These are phyloP conservation scores for Gopherus evgoodei DNA, from an alignment of 2,113 vertebrate genomes.

Conservation along the genomic window DNA sequence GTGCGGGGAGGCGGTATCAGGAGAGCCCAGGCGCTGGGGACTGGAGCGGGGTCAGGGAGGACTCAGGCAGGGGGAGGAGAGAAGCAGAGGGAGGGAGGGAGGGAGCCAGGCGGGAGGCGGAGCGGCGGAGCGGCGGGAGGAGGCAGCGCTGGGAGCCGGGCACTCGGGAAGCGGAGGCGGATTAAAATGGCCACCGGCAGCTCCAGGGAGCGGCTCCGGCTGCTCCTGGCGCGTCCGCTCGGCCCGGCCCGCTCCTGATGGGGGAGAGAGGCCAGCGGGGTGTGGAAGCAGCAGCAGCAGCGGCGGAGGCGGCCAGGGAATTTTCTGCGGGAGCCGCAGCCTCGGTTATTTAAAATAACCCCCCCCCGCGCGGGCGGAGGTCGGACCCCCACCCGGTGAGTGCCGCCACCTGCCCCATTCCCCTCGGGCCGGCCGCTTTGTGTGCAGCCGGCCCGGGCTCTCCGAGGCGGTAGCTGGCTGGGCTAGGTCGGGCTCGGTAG, in stretches of 20 bases:
- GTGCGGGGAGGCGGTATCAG: background rate
- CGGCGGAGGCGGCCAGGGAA: background rate
- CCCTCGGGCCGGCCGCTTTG: background rate
- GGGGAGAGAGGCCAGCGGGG: constrained; percentile 26
- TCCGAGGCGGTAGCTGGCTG: background rate
- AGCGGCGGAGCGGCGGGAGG: background rate
- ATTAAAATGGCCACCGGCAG: constrained; percentile 79
- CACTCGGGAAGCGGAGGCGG: constrained; percentile 62
- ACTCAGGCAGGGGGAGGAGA: background rate
- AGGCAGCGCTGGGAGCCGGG: background rate
- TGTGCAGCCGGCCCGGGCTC: background rate
- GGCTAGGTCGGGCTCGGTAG: background rate
- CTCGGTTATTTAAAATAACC: background rate
- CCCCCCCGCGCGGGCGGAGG: background rate
- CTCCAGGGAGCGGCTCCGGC: constrained; percentile 36
- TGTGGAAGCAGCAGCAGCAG: constrained; percentile 10
- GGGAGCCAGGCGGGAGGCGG: background rate
- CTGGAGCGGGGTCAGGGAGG: no score
- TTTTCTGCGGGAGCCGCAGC: background rate
- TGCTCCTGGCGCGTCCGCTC: constrained; percentile 34
- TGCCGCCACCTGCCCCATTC: background rate
- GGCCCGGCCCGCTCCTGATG: constrained; percentile 70
- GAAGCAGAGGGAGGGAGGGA: background rate
- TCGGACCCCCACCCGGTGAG: background rate
- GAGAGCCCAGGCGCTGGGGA: background rate